Conservation (phyloP, 2,797 vertebrate species). For the Limnodromus scolopaceus region DNA sequence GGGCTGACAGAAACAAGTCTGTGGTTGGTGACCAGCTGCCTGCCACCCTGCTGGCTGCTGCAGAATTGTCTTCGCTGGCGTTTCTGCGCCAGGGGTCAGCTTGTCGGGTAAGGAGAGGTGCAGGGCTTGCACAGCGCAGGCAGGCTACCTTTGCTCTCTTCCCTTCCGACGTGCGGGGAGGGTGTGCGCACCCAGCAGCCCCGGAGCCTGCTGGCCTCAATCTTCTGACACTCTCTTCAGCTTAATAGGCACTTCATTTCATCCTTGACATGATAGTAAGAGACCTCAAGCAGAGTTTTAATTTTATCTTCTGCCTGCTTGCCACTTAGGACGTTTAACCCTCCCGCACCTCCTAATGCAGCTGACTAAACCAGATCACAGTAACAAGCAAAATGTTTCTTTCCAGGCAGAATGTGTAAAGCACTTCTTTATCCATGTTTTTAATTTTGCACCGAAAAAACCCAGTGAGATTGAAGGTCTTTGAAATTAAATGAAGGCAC, state of each 20-base stretch:
- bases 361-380: not conserved
- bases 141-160: not conserved
- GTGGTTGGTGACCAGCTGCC: not conserved
- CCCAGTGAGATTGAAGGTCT: not conserved
- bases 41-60: not conserved
- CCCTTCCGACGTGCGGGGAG: rapidly evolving
- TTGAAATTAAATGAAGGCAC: constrained; percentile 7
- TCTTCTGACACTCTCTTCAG: not conserved
- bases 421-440: not conserved
- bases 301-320: constrained; percentile 12
- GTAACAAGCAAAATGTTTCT: not conserved
- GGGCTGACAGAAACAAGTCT: not conserved
- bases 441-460: not conserved
- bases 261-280: not conserved
- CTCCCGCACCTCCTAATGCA: not conserved
- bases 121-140: not conserved
- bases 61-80: not conserved
- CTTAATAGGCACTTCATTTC: not conserved
- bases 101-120: rapidly evolving
- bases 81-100: not conserved
- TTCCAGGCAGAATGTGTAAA: not conserved
- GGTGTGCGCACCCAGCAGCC: rapidly evolving
- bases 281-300: constrained; percentile 16
- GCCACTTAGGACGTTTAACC: not conserved
- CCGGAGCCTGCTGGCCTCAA: not conserved